A percentile compares a stretch with the other conserved stretches of the same genome.
These are phyloP conservation scores for Ciconia boyciana DNA, from an alignment of 2,113 vertebrate species.

Conservation along the genomic window DNA sequence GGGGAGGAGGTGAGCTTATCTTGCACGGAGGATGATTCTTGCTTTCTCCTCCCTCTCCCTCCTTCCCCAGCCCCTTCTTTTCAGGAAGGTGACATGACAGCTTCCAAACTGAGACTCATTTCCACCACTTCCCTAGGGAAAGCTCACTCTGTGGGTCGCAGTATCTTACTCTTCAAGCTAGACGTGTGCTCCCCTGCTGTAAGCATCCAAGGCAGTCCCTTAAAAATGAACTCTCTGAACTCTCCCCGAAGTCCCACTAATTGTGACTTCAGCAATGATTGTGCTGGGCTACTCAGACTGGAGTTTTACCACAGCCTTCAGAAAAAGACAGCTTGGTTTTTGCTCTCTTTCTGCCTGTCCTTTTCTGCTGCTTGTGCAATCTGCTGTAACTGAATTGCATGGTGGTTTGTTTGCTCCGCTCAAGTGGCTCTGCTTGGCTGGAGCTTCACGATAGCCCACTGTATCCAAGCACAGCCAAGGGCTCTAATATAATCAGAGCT, in stretches of 20 bases:
- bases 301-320: not conserved
- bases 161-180: not conserved
- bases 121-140: not conserved
- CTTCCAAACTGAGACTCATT: not conserved
- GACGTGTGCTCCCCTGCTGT: not conserved
- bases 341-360: not conserved
- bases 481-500: not conserved
- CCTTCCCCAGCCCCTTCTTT: not conserved
- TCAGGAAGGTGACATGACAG: not conserved
- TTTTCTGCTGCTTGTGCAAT: not conserved
- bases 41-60: not conserved
- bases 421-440: not conserved
- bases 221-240: not conserved
- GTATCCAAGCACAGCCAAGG: not conserved
- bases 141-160: not conserved
- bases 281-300: not conserved
- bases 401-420: not conserved
- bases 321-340: not conserved
- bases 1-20: not conserved
- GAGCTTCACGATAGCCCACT: not conserved
- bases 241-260: not conserved
- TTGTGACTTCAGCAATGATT: not conserved
- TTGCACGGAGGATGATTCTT: not conserved
- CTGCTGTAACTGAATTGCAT: not conserved
- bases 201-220: not conserved